phyloP scores from a whole-genome alignment of 1,140 invertebrate species.

The Drosophila watanabei region DNA sequence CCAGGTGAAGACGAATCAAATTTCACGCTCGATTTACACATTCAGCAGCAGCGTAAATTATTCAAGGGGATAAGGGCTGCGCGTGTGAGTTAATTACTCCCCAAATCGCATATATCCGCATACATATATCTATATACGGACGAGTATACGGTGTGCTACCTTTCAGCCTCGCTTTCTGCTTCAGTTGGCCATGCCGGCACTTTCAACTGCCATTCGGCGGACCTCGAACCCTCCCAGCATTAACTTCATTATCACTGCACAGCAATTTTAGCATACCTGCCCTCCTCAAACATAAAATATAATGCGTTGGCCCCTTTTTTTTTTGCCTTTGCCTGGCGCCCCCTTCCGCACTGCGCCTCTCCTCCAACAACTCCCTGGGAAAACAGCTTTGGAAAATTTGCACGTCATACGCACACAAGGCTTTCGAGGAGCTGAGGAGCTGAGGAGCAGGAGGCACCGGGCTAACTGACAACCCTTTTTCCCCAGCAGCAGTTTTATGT shows the following conservation, averaged over 20 bases:
- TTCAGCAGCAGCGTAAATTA: conserved; percentile 50
- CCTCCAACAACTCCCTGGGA: conserved; percentile 35
- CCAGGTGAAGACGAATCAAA: conserved; percentile 46
- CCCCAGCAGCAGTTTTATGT: conserved; percentile 37
- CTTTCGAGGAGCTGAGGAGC: conserved; percentile 24
- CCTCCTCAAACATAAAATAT: conserved; percentile 66
- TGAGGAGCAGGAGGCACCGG: neutral
- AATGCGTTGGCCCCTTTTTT: conserved; percentile 57
- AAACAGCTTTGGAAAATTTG: conserved; percentile 77
- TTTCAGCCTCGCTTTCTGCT: conserved; percentile 17
- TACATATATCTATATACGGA: neutral
- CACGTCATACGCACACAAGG: conserved; percentile 78
- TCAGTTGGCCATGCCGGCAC: conserved; percentile 32
- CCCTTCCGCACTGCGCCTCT: conserved; percentile 2
- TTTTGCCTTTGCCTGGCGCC: neutral
- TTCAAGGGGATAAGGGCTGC: conserved; percentile 35
- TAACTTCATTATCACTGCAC: conserved; percentile 79
- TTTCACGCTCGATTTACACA: conserved; percentile 66
- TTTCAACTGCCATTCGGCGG: conserved; percentile 43
- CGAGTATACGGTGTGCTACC: neutral
- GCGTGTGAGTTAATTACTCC: conserved; percentile 54
- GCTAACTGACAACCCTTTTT: conserved; percentile 66
- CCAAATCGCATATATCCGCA: conserved; percentile 6
- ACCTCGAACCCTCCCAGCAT: conserved; percentile 42
- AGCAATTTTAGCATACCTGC: conserved; percentile 55